Evolutionary conservation across 2,888 invertebrate genomes (phyloP).

Genomic region (Pelosia muscerda): DNA sequence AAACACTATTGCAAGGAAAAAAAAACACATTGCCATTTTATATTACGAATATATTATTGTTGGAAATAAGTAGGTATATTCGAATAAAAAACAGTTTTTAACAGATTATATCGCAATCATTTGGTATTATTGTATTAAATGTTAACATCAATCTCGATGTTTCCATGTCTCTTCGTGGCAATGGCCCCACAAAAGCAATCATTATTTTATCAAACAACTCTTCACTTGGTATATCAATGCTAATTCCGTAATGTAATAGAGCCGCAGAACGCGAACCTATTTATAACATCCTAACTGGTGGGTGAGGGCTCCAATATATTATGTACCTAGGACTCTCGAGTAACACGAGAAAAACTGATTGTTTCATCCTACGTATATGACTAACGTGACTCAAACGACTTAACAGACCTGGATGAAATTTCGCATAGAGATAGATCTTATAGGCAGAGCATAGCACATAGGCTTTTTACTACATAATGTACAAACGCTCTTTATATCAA

Average conservation of each 20-base stretch:
- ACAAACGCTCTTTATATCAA: too few relatives aligned
- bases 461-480: too few relatives aligned
- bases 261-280: constrained; percentile 51
- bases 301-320: not conserved
- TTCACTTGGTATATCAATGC: constrained; percentile 4
- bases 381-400: not conserved
- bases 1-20: too few relatives aligned
- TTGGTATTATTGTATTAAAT: too few relatives aligned
- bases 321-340: not conserved
- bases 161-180: too few relatives aligned
- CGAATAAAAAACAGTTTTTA: too few relatives aligned
- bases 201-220: not conserved
- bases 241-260: constrained; percentile 14
- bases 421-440: not conserved
- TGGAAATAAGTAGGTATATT: too few relatives aligned
- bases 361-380: not conserved
- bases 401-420: not conserved
- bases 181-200: not conserved
- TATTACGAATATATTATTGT: too few relatives aligned
- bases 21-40: too few relatives aligned
- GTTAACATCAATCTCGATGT: too few relatives aligned
- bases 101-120: too few relatives aligned
- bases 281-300: constrained; percentile 4
- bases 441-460: too few relatives aligned
- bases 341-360: not conserved